A percentile compares a stretch with the other conserved stretches of the same genome.
These are phyloP conservation scores for Acrossocheilus wenchowensis DNA, from an alignment of 2,797 vertebrate species.

Conservation along the genomic window DNA sequence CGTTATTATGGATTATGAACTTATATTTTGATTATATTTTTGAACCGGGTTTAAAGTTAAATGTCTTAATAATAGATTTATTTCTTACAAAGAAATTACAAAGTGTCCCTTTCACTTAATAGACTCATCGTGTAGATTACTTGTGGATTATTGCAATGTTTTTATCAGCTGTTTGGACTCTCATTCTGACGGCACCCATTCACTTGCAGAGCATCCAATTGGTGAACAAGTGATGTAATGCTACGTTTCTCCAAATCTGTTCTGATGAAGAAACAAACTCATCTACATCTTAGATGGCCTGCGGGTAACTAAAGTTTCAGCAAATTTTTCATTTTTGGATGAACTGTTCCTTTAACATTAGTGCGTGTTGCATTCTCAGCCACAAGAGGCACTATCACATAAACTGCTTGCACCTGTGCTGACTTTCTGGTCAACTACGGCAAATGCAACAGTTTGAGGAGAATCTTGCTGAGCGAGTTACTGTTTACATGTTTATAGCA, in stretches of 20 bases:
- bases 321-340: not conserved
- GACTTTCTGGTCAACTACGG: not conserved
- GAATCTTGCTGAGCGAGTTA: not conserved
- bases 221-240: not conserved
- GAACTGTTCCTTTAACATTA: not conserved
- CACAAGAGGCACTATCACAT: not conserved
- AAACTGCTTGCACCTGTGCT: not conserved
- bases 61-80: not conserved
- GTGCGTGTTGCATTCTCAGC: not conserved
- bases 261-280: not conserved
- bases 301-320: not conserved
- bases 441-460: not conserved
- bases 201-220: not conserved
- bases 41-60: not conserved
- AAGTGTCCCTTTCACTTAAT: not conserved
- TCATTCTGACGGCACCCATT: conserved; percentile 1
- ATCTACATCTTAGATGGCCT: not conserved
- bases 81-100: not conserved
- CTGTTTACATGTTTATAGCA: not conserved
- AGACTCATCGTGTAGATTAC: not conserved
- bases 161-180: not conserved
- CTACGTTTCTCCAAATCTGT: not conserved
- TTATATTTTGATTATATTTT: too few relatives aligned
- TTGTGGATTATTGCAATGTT: not conserved
- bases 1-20: not conserved